Percentiles rank a stretch among this genome's conserved stretches.
Conservation (phyloP, 1,140 invertebrate species). For the Zaprionus vittiger region DNA sequence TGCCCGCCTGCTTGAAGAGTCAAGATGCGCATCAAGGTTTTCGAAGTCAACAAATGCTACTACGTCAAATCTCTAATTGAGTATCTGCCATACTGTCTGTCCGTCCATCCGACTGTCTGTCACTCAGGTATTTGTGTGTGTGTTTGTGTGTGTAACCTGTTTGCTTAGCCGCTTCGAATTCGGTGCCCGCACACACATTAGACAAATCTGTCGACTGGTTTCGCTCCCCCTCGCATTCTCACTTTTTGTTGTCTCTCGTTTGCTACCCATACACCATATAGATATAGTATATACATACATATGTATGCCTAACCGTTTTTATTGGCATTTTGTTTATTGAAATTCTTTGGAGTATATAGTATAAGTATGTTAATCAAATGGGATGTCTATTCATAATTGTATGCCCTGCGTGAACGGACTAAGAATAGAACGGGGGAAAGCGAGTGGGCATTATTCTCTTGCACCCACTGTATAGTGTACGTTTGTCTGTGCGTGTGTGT, state of each 20-base stretch:
- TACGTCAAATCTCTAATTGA: slow-evolving; percentile 30
- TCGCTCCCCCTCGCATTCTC: slow-evolving; percentile 53
- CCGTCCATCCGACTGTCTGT: not conserved
- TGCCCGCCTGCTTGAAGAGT: slow-evolving; percentile 46
- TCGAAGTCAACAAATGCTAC: slow-evolving; percentile 21
- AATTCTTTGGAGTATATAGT: slow-evolving; percentile 30
- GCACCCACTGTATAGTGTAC: not conserved
- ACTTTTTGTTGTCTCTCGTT: slow-evolving; percentile 49
- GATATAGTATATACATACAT: not conserved
- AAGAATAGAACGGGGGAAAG: slow-evolving; percentile 12
- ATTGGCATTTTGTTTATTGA: slow-evolving; percentile 42
- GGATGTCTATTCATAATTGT: slow-evolving; percentile 19
- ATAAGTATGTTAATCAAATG: slow-evolving; percentile 33
- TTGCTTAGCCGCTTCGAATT: slow-evolving; percentile 48
- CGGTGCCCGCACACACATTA: slow-evolving; percentile 58
- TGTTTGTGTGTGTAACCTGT: slow-evolving; percentile 67
- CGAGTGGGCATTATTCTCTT: slow-evolving; percentile 18
- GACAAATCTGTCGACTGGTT: slow-evolving; percentile 73
- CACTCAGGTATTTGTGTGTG: not conserved
- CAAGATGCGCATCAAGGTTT: slow-evolving; percentile 75
- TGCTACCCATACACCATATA: not conserved
- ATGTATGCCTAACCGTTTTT: slow-evolving; percentile 33
- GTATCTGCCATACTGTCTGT: not conserved
- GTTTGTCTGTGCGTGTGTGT: not conserved
- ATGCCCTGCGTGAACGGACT: slow-evolving; percentile 13